Conservation (phyloP, 2,797 vertebrate species). For the Diglossa cyanea region DNA sequence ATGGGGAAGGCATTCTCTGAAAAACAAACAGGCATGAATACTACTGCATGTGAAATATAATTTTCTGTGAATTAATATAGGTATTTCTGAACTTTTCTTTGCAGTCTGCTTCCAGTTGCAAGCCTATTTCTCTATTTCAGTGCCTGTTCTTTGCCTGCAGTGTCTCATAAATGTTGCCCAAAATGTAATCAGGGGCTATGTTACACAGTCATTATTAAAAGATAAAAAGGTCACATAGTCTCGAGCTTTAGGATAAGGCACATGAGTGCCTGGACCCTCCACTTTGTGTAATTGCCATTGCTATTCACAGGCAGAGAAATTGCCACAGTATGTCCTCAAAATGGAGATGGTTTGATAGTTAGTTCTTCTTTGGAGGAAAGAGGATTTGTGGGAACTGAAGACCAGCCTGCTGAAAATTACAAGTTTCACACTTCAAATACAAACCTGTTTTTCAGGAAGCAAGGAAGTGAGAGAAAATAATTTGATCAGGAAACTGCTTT, state of each 20-base stretch:
- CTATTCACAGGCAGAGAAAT: background rate
- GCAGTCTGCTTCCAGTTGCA: background rate
- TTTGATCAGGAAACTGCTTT: background rate
- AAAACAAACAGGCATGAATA: background rate
- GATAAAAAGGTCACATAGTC: background rate
- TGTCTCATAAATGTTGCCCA: background rate
- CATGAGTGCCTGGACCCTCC: background rate
- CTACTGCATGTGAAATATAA: background rate
- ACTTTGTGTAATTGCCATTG: background rate
- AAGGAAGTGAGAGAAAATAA: background rate
- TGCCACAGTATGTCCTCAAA: background rate
- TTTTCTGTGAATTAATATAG: background rate
- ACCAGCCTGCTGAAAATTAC: background rate
- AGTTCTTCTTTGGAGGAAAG: background rate
- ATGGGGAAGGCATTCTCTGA: background rate
- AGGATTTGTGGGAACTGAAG: background rate
- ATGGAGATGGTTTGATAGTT: background rate
- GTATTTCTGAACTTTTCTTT: background rate
- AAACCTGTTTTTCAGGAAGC: background rate
- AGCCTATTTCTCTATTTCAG: background rate
- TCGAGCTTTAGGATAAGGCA: background rate
- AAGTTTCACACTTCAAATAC: background rate
- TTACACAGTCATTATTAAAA: background rate
- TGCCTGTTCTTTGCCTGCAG: background rate
- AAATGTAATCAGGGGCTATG: fast-evolving